Percentiles rank a stretch among this genome's conserved stretches.
Evolutionary conservation across 2,797 vertebrate species (phyloP).

Genomic region (Anguilla marmorata): DNA sequence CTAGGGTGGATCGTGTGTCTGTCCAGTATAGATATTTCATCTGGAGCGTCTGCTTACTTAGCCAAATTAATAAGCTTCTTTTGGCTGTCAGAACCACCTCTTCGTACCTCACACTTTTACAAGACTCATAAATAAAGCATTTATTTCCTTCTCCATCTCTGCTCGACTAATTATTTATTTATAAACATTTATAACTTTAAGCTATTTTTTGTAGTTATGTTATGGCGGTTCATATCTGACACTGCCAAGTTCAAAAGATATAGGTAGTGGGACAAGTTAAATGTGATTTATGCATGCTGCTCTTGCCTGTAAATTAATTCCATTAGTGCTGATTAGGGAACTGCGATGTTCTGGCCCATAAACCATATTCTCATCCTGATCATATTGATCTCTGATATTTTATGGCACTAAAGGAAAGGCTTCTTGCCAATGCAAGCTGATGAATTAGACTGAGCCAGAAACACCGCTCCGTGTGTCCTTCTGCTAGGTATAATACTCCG

Average conservation of each 20-base stretch:
- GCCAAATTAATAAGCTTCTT: constrained; percentile 63
- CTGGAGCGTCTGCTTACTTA: constrained; percentile 61
- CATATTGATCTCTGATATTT: constrained; percentile 34
- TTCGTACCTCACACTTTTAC: constrained; percentile 65
- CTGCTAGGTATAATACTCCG: no score
- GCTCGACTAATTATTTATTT: constrained; percentile 64
- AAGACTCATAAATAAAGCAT: constrained; percentile 61
- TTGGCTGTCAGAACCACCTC: constrained; percentile 58
- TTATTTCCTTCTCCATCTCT: constrained; percentile 28
- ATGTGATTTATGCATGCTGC: constrained; percentile 25
- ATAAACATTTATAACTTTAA: constrained; percentile 54
- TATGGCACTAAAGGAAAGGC: constrained; percentile 52
- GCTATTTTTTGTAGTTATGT: constrained; percentile 49
- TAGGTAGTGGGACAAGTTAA: constrained; percentile 36
- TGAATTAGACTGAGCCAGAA: constrained; percentile 13
- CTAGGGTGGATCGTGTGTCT: constrained; percentile 32
- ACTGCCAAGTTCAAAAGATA: constrained; percentile 43
- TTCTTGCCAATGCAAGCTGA: constrained; percentile 50
- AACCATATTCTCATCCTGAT: constrained; percentile 42
- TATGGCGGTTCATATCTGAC: constrained; percentile 30
- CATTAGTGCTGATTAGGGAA: constrained; percentile 48
- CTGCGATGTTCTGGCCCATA: constrained; percentile 31
- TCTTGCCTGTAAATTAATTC: constrained; percentile 41
- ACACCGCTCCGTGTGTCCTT: neutral
- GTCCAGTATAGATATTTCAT: constrained; percentile 53